Base-by-base conservation (phyloP, 2,888 invertebrate genomes). In the Oxystoma pomonae region DNA sequence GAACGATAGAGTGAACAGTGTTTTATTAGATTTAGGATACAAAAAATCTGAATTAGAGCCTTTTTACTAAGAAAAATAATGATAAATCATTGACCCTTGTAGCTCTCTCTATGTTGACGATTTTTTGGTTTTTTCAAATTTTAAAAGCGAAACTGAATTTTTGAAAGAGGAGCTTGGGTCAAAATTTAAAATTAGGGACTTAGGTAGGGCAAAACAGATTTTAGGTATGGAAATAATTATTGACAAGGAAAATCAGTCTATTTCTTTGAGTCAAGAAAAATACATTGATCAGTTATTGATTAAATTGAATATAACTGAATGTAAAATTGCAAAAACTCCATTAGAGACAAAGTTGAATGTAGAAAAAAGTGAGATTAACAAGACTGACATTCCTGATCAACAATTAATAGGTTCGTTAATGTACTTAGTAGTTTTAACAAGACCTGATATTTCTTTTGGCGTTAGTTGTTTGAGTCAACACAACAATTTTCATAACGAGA, bases 241-340 rank as follows among this genome's bases (percentile, higher is more conserved):
- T 16, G 64, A 68, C 59, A 62, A 65, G 51, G 67, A 57, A 16
- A 64, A 64, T n/a, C 53, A 57, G 35, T 16, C 50, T 9, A 67
- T 71, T 51, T 67, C 52, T 22, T 61, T 71, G 58, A 67, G 67
- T 65, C 71, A 71, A 60, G 65, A 68, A 59, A 2, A 59, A 16
- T 69, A 70, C 62, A 58, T 71, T 16, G 52, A 65, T 59, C 60
- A 65, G 9, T 53, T 69, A 18, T 62, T 68, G 52, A n/a, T n/a
- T n/a, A n/a, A n/a, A n/a, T 66, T 21, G 18, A 58, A 61, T 21
- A 56, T 66, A 58, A 60, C 53, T 50, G 56, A 65, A 17, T 63
- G 57, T 22, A 64, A 60, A 60, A 16, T 58, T 52, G 61, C 57
- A 16, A 35, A n/a, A 9, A 65, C 63, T 12, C 67, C 63, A 16